Percentiles rank a stretch among this genome's conserved stretches.
phyloP scores from a whole-genome alignment of 2,888 invertebrate genomes.

The Pristionchus arcanus region DNA sequence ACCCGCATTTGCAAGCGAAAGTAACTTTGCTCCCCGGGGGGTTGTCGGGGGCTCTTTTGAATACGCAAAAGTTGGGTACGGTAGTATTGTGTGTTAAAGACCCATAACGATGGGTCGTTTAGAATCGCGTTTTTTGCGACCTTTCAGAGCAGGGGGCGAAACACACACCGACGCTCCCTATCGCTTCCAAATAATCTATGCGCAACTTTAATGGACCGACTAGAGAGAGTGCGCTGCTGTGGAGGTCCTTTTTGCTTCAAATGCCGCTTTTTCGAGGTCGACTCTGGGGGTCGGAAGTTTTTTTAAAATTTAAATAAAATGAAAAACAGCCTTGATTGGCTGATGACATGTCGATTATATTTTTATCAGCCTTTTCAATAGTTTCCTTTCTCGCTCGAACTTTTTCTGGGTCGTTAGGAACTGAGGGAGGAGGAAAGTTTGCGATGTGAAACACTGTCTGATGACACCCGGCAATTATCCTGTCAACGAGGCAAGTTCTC shows the following conservation, averaged over 20 bases:
- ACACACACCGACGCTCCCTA: background rate
- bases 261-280: constrained; percentile 2
- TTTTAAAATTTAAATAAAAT: background rate
- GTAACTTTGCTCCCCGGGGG: background rate
- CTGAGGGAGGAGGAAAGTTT: constrained; percentile 6
- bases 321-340: no score
- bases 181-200: constrained; percentile 43
- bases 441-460: background rate
- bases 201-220: constrained; percentile 45
- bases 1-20: background rate
- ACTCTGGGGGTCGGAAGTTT: background rate
- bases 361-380: background rate
- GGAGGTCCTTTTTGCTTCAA: constrained; percentile 30
- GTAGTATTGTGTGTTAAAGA: constrained; percentile 44
- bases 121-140: constrained; percentile 32
- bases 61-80: constrained; percentile 12
- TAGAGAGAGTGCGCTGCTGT: background rate
- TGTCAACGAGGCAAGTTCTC: background rate
- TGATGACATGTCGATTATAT: no score
- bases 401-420: background rate
- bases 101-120: constrained; percentile 27
- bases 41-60: background rate
- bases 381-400: background rate
- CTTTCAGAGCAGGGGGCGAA: background rate
- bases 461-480: constrained; percentile 30